A percentile compares a stretch with the other conserved stretches of the same genome.
These are phyloP conservation scores for Drosophila repleta DNA, from an alignment of 1,140 invertebrate genomes.

Conservation along the genomic window DNA sequence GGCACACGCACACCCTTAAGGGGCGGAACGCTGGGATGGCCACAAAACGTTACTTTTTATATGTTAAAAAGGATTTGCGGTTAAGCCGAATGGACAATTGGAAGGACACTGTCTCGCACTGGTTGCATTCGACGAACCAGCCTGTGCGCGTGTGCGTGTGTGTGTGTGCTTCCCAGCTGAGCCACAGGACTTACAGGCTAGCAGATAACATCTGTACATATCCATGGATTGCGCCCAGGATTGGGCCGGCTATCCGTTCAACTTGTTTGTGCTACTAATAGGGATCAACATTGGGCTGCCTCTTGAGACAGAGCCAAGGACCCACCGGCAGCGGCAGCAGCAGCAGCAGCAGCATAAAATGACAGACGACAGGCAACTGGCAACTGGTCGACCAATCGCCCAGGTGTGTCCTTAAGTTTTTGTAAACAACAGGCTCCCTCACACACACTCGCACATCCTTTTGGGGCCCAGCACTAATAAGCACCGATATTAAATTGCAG, in stretches of 20 bases:
- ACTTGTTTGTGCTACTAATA: constrained; percentile 79
- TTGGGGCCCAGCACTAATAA: constrained; percentile 44
- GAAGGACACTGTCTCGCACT: constrained; percentile 57
- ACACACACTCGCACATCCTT: constrained; percentile 16
- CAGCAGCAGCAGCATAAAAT: no score
- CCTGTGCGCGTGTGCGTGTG: background rate
- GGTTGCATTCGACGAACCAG: constrained; percentile 50
- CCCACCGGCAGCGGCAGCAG: background rate
- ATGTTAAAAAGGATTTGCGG: constrained; percentile 83
- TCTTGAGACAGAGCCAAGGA: constrained; percentile 57
- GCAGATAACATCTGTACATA: constrained; percentile 77
- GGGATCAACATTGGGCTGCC: constrained; percentile 79
- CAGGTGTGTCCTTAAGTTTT: constrained; percentile 51
- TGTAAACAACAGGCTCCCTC: constrained; percentile 28
- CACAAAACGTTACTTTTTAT: constrained; percentile 79
- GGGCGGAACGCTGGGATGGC: background rate
- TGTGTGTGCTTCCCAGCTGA: constrained; percentile 4
- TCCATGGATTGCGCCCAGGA: constrained; percentile 49
- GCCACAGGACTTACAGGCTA: constrained; percentile 32
- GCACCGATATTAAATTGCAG: constrained; percentile 35
- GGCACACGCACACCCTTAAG: background rate
- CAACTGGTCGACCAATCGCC: constrained; percentile 23
- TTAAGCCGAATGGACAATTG: constrained; percentile 77
- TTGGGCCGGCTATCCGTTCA: constrained; percentile 43
- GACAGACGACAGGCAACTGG: constrained; percentile 3